A percentile compares a stretch with the other conserved stretches of the same genome.
These are phyloP conservation scores for Jacana jacana DNA, from an alignment of 2,113 vertebrate species.

Conservation along the genomic window DNA sequence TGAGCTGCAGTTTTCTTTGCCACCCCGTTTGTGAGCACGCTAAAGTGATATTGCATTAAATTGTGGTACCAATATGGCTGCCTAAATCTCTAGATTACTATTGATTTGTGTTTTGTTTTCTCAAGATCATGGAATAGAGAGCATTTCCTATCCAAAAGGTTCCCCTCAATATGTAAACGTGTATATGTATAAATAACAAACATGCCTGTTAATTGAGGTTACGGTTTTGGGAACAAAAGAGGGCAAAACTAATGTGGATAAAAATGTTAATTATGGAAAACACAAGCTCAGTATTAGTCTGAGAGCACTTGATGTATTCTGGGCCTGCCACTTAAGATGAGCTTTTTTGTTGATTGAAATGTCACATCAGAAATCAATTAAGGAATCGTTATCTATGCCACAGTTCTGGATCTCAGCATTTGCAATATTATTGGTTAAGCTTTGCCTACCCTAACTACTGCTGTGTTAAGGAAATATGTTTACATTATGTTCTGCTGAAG, in stretches of 20 bases:
- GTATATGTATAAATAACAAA: background rate
- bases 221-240: background rate
- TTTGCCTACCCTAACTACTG: background rate
- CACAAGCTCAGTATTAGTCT: background rate
- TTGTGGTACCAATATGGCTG: background rate
- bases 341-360: background rate
- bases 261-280: background rate
- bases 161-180: background rate
- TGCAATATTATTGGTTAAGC: background rate
- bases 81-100: background rate
- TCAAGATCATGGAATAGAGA: background rate
- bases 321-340: background rate
- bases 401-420: background rate
- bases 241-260: background rate
- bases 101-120: background rate
- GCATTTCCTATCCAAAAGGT: background rate
- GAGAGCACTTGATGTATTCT: background rate
- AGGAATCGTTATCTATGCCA: background rate
- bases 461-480: background rate
- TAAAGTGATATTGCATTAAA: background rate
- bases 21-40: background rate
- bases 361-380: background rate
- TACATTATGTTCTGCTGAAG: background rate
- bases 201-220: background rate
- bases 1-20: background rate